phyloP scores from a whole-genome alignment of 2,888 invertebrate genomes.

The Ypsolopha sequella region DNA sequence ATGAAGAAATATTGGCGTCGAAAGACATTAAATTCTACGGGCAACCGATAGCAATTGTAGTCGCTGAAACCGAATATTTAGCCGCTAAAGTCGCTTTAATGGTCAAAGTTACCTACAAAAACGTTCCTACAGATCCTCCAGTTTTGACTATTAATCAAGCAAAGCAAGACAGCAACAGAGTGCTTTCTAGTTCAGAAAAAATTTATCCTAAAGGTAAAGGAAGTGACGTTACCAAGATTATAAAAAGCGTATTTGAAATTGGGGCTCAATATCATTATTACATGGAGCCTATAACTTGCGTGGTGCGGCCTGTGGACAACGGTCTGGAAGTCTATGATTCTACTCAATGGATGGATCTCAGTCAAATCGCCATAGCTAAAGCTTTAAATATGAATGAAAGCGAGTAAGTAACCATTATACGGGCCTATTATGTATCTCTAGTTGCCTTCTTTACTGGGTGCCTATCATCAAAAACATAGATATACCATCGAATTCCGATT shows the following conservation, averaged over 20 bases:
- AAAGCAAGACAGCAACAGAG: constrained; percentile 44
- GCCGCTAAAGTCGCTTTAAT: constrained; percentile 69
- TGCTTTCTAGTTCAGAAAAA: neutral
- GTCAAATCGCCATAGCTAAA: constrained; percentile 69
- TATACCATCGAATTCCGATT: too few relatives aligned
- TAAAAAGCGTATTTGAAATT: constrained; percentile 71
- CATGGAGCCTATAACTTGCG: constrained; percentile 77
- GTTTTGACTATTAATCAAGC: constrained; percentile 47
- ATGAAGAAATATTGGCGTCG: constrained; percentile 67
- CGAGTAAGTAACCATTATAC: constrained; percentile 47
- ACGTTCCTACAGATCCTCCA: constrained; percentile 30
- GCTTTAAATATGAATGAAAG: constrained; percentile 68
- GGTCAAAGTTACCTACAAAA: constrained; percentile 71
- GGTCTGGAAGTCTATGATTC: constrained; percentile 75
- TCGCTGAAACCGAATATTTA: constrained; percentile 67
- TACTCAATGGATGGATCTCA: constrained; percentile 75
- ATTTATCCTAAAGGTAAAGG: constrained; percentile 40
- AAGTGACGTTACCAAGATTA: constrained; percentile 34
- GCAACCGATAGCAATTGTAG: constrained; percentile 78
- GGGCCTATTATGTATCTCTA: too few relatives aligned
- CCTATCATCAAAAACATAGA: too few relatives aligned
- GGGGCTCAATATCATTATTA: constrained; percentile 82
- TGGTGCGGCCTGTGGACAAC: constrained; percentile 77
- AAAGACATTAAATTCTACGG: constrained; percentile 72
- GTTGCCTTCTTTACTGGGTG: too few relatives aligned